Evolutionary conservation across 2,888 invertebrate species (phyloP).

Genomic region (Pseudoips prasinana): DNA sequence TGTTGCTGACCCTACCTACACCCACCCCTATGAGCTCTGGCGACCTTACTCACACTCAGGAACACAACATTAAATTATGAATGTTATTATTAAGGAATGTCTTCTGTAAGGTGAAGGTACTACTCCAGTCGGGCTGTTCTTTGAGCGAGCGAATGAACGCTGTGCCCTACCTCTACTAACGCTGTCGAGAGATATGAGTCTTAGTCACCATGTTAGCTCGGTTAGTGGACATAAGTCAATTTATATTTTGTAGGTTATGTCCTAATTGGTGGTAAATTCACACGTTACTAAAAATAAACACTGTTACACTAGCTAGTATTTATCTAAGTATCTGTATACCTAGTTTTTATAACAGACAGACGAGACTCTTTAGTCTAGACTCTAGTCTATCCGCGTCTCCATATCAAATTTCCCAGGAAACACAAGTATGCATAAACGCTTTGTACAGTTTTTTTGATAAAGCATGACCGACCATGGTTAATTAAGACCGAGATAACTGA

Average conservation of each 20-base stretch:
- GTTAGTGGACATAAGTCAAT: no score
- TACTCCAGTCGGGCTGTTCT: no score
- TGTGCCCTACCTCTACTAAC: no score
- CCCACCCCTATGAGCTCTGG: no score
- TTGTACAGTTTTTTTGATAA: conserved; percentile 24
- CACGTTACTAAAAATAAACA: conserved; percentile 52
- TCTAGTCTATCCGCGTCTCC: conserved; percentile 16
- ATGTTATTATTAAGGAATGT: no score
- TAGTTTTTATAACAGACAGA: conserved; percentile 42
- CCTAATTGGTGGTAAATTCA: conserved; percentile 46
- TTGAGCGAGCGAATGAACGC: no score
- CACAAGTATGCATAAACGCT: conserved; percentile 28
- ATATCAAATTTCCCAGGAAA: conserved; percentile 36
- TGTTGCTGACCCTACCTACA: no score
- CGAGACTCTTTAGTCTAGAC: conserved; percentile 46
- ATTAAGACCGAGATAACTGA: conserved; percentile 13
- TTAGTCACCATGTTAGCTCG: no score
- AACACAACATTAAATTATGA: no score
- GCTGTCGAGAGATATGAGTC: no score
- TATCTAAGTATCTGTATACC: conserved; percentile 19
- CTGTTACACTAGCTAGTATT: conserved; percentile 11
- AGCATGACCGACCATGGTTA: conserved; percentile 22
- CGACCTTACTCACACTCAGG: no score
- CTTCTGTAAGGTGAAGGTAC: no score
- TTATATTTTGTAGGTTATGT: conserved; percentile 26